Base-by-base conservation (phyloP, 2,797 vertebrate species). In the Halcyon badia region DNA sequence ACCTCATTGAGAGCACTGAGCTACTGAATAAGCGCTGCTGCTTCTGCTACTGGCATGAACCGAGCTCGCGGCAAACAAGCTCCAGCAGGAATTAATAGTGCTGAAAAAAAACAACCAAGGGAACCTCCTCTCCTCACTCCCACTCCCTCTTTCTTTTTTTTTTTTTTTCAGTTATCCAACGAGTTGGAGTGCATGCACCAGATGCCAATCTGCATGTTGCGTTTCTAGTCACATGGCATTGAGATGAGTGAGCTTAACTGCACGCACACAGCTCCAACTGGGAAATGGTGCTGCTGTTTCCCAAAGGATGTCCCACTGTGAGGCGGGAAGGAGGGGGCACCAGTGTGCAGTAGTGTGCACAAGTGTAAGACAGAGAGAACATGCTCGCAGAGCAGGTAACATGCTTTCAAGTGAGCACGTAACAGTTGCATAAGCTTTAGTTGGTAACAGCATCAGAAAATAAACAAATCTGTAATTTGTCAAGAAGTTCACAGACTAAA, bases 1-100 rank as follows among this genome's bases (percentile, higher is more conserved):
- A 98, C 97, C 98, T 98, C 98, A 98, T 98, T 97, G 98, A 97
- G 94, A 95, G 94, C 92, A 90, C 78, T 57, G 89, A 68, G 95
- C 91, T 83, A 94, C 71, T 0, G 21, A 84, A 35, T 10, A 51
- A 85, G 81, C 51, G 35, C 89, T 76, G 93, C 83, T 70, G 86
- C 86, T 76, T 79, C 96, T 86, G 65, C 33, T 62, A 66, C 94
- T 89, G 96, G 89, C 92, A 95, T 93, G 78, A 95, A 89, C 86
- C 0, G 19, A 89, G 90, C 87, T 86, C 25, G 11, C 66, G 4
- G 93, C 77, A 54, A 80, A 61, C 70, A 16, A 73, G 96, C 89
- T 93, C 66, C 80, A 17, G 87, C 69, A 62, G 87, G 89, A 51
- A 90, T 92, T 65, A 89, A 66, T 24, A 93, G 92, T 31, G 24